Conservation (phyloP, 2,113 vertebrate species). For the Prolemur simus region DNA sequence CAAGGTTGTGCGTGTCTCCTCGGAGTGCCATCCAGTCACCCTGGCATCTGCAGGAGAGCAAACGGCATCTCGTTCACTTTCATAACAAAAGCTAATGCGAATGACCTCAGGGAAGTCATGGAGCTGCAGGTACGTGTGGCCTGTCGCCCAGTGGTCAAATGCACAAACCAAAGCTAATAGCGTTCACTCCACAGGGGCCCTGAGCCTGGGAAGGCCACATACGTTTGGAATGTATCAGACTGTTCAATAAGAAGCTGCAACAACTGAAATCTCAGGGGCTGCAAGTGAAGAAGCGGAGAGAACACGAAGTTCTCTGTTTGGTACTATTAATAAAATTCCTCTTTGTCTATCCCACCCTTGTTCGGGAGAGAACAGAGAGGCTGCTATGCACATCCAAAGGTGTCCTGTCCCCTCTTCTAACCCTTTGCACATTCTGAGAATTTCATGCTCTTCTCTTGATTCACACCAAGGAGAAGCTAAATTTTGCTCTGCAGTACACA, state of each 20-base stretch:
- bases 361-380: neutral
- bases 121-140: neutral
- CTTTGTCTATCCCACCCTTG: neutral
- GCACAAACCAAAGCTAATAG: neutral
- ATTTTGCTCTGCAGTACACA: constrained; percentile 71
- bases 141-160: neutral
- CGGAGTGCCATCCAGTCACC: constrained; percentile 46
- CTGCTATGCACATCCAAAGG: neutral
- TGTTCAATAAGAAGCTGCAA: constrained; percentile 26
- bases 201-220: neutral
- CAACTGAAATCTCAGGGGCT: neutral
- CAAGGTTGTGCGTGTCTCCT: constrained; percentile 49
- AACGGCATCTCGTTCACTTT: constrained; percentile 35
- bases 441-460: constrained; percentile 43
- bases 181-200: neutral
- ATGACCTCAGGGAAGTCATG: constrained; percentile 6
- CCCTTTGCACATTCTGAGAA: constrained; percentile 29
- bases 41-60: constrained; percentile 41
- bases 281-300: constrained; percentile 1
- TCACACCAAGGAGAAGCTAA: constrained; percentile 61
- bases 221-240: constrained; percentile 44
- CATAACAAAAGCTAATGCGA: constrained; percentile 23
- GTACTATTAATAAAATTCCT: constrained; percentile 12
- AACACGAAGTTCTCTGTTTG: neutral
- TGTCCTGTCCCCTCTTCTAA: neutral